Evolutionary conservation across 2,888 invertebrate genomes (phyloP).

Genomic region (Leptopilina myrica): DNA sequence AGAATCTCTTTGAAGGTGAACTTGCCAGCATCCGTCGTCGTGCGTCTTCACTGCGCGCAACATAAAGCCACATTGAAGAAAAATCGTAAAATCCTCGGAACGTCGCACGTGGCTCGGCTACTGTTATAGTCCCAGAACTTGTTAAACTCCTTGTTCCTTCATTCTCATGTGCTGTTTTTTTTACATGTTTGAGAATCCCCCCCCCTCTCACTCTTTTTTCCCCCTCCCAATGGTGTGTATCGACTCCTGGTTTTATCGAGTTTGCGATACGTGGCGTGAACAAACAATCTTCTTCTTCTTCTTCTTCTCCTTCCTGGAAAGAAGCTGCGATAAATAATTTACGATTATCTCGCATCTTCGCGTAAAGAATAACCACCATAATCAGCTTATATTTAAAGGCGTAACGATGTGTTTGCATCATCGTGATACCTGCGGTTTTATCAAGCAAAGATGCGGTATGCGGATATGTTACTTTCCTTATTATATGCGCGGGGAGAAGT

Average conservation of each 20-base stretch:
- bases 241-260: conserved; percentile 26
- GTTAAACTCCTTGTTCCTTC: not conserved
- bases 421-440: conserved; percentile 15
- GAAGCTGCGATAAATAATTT: conserved; percentile 25
- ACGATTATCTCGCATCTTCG: conserved; percentile 22
- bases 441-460: conserved; percentile 13
- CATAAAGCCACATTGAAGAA: not conserved
- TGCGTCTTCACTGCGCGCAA: not conserved
- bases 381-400: conserved; percentile 6
- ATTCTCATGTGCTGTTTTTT: not conserved
- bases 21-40: conserved; percentile 7
- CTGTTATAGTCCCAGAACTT: not conserved
- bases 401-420: conserved; percentile 17
- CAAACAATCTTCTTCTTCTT: not conserved
- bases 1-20: conserved; percentile 30
- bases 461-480: conserved; percentile 10
- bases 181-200: not conserved
- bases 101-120: conserved; percentile 33
- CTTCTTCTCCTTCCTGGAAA: conserved; percentile 23
- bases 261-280: conserved; percentile 8
- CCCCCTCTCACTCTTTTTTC: too few species aligned
- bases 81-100: conserved; percentile 1
- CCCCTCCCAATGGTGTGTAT: not conserved
- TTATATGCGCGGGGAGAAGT: conserved; percentile 5
- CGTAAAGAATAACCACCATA: conserved; percentile 16